Evolutionary conservation across 2,888 invertebrate species (phyloP).

Genomic region (Polyommatus iphigenia): DNA sequence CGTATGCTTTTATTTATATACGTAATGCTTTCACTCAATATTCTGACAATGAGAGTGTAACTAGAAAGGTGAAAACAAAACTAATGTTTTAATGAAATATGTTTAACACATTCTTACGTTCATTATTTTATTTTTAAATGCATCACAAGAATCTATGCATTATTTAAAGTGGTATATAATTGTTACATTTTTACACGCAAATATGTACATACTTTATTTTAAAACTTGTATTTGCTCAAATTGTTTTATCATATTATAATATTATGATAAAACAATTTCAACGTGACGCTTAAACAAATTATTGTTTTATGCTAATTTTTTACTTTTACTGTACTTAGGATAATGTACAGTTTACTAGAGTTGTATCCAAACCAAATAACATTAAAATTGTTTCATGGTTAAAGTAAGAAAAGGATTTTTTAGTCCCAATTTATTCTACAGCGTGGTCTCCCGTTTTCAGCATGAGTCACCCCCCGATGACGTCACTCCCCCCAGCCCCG

Average conservation of each 20-base stretch:
- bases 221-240: no score
- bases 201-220: no score
- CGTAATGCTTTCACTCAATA: constrained; percentile 5
- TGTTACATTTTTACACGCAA: no score
- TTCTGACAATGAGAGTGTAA: constrained; percentile 15
- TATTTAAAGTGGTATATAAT: background rate
- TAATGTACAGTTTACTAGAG: no score
- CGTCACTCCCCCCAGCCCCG: constrained; percentile 31
- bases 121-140: constrained; percentile 1
- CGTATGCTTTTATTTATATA: background rate
- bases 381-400: no score
- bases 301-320: no score
- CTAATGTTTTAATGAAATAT: constrained; percentile 1
- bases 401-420: no score
- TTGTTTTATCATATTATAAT: no score
- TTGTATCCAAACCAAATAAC: no score
- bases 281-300: no score
- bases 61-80: constrained; percentile 18
- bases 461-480: constrained; percentile 28
- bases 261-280: no score
- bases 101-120: constrained; percentile 9
- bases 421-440: background rate
- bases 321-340: no score
- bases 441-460: background rate
- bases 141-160: background rate